Conservation (phyloP, 2,113 vertebrate genomes). For the Oreochromis tanganicae region DNA sequence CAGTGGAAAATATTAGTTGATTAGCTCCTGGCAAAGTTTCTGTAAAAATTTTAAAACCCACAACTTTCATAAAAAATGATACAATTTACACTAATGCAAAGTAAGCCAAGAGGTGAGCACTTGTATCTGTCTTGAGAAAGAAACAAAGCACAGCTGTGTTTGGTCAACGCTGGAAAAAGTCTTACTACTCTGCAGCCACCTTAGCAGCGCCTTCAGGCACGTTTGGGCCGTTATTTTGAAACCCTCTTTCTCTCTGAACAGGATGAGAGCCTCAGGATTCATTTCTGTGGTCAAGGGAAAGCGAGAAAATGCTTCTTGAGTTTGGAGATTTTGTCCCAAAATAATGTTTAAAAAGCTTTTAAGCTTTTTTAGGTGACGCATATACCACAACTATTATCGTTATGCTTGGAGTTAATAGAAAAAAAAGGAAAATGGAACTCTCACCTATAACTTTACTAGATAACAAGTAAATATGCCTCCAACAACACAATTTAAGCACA, state of each 20-base stretch:
- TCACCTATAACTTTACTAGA: not conserved
- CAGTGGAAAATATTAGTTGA: not conserved
- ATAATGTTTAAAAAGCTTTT: fast-evolving
- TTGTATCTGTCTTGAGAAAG: not conserved
- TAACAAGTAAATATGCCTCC: not conserved
- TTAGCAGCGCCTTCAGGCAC: fast-evolving
- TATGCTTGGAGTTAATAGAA: not conserved
- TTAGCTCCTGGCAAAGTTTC: not conserved
- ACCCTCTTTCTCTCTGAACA: not conserved
- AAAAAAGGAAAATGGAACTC: not conserved
- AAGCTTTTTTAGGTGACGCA: not conserved
- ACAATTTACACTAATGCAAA: not conserved
- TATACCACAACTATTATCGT: fast-evolving
- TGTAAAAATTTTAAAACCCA: fast-evolving
- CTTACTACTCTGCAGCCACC: fast-evolving
- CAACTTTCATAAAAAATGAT: not conserved
- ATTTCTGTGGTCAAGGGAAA: not conserved
- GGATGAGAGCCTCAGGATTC: not conserved
- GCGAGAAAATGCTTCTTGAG: fast-evolving
- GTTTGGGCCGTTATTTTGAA: not conserved
- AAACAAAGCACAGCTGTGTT: not conserved
- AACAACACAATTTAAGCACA: not conserved
- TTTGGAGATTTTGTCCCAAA: not conserved
- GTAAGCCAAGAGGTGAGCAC: not conserved
- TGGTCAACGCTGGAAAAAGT: not conserved